A percentile compares a stretch with the other conserved stretches of the same genome.
These are phyloP conservation scores for Ptychodera flava DNA, from an alignment of 35 echinoderm and acorn worm species.

Conservation along the genomic window DNA sequence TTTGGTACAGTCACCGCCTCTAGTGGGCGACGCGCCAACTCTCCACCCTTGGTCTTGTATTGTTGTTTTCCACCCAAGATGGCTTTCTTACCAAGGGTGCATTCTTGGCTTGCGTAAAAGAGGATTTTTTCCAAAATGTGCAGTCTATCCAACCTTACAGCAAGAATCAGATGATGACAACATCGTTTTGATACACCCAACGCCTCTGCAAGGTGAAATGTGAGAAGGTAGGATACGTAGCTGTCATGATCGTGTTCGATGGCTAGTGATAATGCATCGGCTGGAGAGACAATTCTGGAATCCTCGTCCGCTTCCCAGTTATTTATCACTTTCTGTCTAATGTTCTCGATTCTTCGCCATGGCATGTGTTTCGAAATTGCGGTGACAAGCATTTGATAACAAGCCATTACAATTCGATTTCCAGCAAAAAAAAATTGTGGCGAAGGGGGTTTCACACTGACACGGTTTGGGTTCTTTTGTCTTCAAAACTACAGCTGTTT, in stretches of 20 bases:
- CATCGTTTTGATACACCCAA: background rate
- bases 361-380: background rate
- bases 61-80: background rate
- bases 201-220: background rate
- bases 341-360: background rate
- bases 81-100: background rate
- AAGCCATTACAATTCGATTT: too few species aligned
- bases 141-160: background rate
- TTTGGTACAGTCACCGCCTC: too few species aligned
- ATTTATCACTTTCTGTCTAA: background rate
- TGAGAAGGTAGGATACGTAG: background rate
- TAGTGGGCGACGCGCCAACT: background rate
- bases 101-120: background rate
- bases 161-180: background rate
- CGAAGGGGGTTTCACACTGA: too few species aligned
- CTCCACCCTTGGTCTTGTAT: background rate
- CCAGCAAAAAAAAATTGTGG: too few species aligned
- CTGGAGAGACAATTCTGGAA: background rate
- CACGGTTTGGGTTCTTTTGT: too few species aligned
- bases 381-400: background rate
- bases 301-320: background rate
- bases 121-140: background rate
- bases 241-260: background rate
- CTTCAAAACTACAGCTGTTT: too few species aligned
- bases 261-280: background rate